Conservation (phyloP, 2,797 vertebrate genomes). For the Vireo griseus region DNA sequence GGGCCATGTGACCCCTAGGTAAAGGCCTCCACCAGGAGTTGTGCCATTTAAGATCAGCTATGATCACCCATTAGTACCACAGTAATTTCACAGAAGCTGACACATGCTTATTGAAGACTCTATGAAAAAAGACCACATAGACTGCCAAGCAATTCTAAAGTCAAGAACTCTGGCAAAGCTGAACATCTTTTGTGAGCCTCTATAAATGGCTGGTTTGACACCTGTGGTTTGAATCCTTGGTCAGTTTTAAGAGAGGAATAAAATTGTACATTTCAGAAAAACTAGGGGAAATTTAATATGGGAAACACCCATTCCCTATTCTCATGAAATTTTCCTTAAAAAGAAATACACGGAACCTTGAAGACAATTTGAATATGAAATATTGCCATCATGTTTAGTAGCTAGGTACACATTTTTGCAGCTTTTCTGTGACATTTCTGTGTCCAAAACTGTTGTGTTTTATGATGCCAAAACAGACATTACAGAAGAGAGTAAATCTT, state of each 20-base stretch:
- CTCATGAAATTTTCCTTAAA: neutral
- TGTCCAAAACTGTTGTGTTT: neutral
- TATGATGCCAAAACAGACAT: neutral
- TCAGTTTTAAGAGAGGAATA: neutral
- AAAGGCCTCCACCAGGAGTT: neutral
- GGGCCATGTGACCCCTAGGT: rapidly evolving
- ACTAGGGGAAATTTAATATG: neutral
- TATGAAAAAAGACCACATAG: neutral
- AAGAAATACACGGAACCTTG: neutral
- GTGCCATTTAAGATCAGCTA: neutral
- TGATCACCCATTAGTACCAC: neutral
- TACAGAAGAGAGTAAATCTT: neutral
- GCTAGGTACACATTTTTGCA: neutral
- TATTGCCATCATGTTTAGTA: neutral
- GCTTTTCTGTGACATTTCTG: neutral
- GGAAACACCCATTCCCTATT: neutral
- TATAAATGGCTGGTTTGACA: neutral
- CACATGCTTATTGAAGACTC: neutral
- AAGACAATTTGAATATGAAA: neutral
- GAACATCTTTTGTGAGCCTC: neutral
- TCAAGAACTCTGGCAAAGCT: neutral
- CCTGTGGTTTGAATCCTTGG: neutral
- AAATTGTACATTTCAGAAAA: neutral
- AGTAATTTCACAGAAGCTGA: neutral
- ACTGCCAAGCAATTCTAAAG: neutral